Evolutionary conservation across 2,113 vertebrate species (phyloP).

Genomic region (Tautogolabrus adspersus): DNA sequence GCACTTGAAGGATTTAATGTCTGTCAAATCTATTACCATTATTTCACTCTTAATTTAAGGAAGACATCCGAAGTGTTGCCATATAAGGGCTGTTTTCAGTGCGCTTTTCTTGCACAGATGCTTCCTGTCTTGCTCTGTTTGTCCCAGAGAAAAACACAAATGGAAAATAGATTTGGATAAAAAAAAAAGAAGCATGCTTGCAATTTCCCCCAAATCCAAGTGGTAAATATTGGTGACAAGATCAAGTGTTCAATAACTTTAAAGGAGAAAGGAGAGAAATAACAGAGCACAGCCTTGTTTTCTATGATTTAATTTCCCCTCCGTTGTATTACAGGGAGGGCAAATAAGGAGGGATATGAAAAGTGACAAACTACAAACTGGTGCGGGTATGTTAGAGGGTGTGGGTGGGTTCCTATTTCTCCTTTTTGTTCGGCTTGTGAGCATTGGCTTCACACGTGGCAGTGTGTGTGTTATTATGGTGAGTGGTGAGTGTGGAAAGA

Average conservation of each 20-base stretch:
- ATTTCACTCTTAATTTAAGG: constrained; percentile 25
- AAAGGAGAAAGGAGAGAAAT: constrained; percentile 41
- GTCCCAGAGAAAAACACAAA: constrained; percentile 12
- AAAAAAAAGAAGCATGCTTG: constrained; percentile 14
- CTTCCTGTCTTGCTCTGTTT: background rate
- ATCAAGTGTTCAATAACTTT: constrained; percentile 66
- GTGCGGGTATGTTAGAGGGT: constrained; percentile 16
- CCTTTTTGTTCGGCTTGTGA: constrained; percentile 13
- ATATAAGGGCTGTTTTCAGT: background rate
- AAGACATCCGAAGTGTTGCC: background rate
- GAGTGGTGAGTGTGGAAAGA: constrained; percentile 37
- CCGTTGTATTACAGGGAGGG: constrained; percentile 27
- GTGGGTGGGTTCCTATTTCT: constrained; percentile 39
- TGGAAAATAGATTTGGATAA: constrained; percentile 31
- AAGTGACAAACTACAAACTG: constrained; percentile 60
- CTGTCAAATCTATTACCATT: constrained; percentile 6
- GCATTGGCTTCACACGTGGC: constrained; percentile 32
- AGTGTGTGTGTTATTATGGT: constrained; percentile 23
- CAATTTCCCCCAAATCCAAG: constrained; percentile 29
- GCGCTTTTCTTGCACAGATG: background rate
- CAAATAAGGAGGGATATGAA: constrained; percentile 65
- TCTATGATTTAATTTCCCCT: constrained; percentile 56
- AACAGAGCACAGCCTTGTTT: constrained; percentile 50
- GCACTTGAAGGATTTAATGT: constrained; percentile 26
- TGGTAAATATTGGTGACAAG: constrained; percentile 60